These are phyloP conservation scores for Mandrillus leucophaeus DNA, from an alignment of 2,113 vertebrate species.

Conservation along the genomic window DNA sequence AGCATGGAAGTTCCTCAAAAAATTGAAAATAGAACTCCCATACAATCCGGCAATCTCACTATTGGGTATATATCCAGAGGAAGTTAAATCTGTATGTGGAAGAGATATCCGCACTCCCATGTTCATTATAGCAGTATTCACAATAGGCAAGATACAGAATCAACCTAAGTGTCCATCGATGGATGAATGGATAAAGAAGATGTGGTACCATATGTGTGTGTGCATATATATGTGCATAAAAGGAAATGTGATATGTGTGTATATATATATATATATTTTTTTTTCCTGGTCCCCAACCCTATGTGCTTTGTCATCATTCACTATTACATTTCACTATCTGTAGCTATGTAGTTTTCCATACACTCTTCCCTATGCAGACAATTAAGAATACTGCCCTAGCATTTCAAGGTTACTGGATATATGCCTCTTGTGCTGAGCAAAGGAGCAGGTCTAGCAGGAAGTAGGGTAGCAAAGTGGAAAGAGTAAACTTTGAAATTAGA, in stretches of 20 bases:
- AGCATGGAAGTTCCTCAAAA: neutral
- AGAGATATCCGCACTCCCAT: neutral
- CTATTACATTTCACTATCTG: neutral
- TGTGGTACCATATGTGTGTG: neutral
- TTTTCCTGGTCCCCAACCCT: neutral
- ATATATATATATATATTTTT: too few species aligned
- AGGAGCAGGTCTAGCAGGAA: neutral
- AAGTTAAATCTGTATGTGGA: neutral
- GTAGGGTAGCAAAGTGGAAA: neutral
- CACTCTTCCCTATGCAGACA: neutral
- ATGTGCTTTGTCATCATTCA: neutral
- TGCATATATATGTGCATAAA: neutral
- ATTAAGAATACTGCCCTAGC: neutral
- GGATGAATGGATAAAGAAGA: neutral
- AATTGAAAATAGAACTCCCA: neutral
- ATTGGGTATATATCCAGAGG: neutral
- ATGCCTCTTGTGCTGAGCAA: neutral
- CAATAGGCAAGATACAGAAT: neutral
- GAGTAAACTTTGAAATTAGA: neutral
- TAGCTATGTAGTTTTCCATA: neutral
- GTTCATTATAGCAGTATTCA: neutral
- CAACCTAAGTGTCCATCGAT: neutral
- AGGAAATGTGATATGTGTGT: too few species aligned
- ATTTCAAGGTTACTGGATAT: neutral
- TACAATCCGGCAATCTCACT: neutral